These are phyloP conservation scores for Craniophora ligustri DNA, from an alignment of 2,888 invertebrate species.

Conservation along the genomic window DNA sequence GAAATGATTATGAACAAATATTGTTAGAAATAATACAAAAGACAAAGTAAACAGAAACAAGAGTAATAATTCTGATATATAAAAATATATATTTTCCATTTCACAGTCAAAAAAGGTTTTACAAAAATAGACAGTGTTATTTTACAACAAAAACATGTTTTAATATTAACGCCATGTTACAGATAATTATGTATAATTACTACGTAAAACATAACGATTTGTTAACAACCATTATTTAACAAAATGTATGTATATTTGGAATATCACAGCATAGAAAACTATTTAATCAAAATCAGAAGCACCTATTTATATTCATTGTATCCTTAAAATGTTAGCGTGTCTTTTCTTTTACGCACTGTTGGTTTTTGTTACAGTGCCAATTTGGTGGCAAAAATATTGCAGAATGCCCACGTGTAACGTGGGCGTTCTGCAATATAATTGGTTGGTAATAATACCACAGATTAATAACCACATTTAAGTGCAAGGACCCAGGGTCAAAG, in stretches of 20 bases:
- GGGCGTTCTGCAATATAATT: too few relatives aligned
- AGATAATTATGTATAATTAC: slow-evolving; percentile 26
- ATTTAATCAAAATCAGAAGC: slow-evolving; percentile 33
- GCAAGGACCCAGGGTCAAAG: too few relatives aligned
- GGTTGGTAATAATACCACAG: slow-evolving; percentile 3
- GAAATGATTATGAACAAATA: slow-evolving; percentile 16
- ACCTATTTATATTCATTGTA: slow-evolving; percentile 27
- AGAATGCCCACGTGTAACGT: neutral
- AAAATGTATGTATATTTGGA: slow-evolving; percentile 29
- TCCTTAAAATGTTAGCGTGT: neutral
- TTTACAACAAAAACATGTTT: slow-evolving; percentile 60
- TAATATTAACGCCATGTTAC: slow-evolving; percentile 55
- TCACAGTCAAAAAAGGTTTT: slow-evolving; percentile 60
- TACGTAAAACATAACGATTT: slow-evolving; percentile 23
- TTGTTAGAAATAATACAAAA: slow-evolving; percentile 20
- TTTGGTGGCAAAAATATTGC: neutral
- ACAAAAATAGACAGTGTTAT: slow-evolving; percentile 71
- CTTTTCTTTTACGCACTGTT: slow-evolving; percentile 8
- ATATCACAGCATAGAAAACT: slow-evolving; percentile 51
- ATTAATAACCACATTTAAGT: too few relatives aligned
- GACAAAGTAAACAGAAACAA: slow-evolving; percentile 56
- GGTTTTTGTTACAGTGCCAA: slow-evolving; percentile 19
- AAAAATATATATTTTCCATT: slow-evolving; percentile 63
- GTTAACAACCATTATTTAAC: slow-evolving; percentile 34
- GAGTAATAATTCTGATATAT: slow-evolving; percentile 50